These are phyloP conservation scores for Euborellia annulipes DNA, from an alignment of 1,140 invertebrate genomes.

Conservation along the genomic window DNA sequence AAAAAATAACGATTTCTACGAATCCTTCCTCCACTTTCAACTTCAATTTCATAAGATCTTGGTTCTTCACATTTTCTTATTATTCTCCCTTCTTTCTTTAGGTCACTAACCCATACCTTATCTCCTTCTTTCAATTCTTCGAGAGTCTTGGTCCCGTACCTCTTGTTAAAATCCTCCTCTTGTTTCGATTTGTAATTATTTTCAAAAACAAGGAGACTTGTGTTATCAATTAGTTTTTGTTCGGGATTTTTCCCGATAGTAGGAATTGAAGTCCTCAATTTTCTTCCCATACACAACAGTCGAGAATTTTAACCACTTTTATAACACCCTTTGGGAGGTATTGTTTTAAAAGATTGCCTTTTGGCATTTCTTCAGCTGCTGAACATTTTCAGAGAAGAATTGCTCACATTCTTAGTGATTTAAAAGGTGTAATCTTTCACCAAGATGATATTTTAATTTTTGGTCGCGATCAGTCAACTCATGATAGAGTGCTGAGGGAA, in stretches of 20 bases:
- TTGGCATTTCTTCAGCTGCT: slow-evolving; percentile 12
- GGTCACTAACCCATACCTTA: no score
- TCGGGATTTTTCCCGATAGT: no score
- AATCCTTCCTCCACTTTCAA: no score
- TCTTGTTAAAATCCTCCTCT: slow-evolving; percentile 22
- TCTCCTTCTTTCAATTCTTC: no score
- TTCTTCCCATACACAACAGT: slow-evolving; percentile 10
- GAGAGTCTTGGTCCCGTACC: slow-evolving; percentile 25
- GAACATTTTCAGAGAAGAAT: slow-evolving; percentile 1
- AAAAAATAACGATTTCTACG: no score
- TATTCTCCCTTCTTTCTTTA: no score
- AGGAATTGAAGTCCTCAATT: slow-evolving; percentile 15
- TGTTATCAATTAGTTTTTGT: no score
- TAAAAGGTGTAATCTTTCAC: background rate
- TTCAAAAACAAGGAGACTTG: slow-evolving; percentile 13
- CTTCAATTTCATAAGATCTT: no score
- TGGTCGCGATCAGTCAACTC: background rate
- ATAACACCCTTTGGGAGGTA: slow-evolving; percentile 16
- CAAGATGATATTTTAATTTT: slow-evolving; percentile 3
- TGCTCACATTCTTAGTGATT: background rate
- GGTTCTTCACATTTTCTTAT: no score
- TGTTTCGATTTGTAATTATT: slow-evolving; percentile 9
- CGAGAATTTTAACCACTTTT: slow-evolving; percentile 14
- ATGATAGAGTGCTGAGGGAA: background rate
- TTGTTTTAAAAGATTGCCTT: slow-evolving; percentile 11